These are phyloP conservation scores for Sarcophilus harrisii DNA, from an alignment of 2,797 vertebrate species.

Conservation along the genomic window DNA sequence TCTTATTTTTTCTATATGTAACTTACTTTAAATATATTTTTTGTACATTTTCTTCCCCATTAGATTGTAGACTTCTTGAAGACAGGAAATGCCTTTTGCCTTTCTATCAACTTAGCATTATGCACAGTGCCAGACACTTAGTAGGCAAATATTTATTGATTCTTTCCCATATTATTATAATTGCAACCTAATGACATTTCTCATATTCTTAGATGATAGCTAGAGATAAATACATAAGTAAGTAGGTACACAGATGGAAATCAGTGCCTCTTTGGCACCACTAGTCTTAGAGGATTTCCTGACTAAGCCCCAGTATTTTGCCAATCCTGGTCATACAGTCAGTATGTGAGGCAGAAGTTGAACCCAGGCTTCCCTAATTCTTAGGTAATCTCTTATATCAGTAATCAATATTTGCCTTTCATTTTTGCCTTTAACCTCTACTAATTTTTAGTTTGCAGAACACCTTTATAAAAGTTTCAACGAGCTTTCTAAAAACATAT, in stretches of 20 bases:
- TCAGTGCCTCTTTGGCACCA: not conserved
- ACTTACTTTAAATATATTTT: too few relatives aligned
- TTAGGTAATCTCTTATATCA: not conserved
- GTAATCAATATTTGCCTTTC: not conserved
- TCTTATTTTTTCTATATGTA: too few relatives aligned
- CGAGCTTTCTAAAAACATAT: not conserved
- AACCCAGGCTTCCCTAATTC: not conserved
- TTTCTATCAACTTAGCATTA: not conserved
- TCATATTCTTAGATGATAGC: not conserved
- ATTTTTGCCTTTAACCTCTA: not conserved
- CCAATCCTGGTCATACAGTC: not conserved
- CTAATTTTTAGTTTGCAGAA: not conserved
- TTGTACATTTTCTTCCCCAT: too few relatives aligned
- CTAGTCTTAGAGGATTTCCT: not conserved
- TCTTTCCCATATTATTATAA: not conserved
- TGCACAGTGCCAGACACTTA: too few relatives aligned
- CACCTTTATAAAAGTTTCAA: not conserved
- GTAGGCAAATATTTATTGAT: not conserved
- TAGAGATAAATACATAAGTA: not conserved
- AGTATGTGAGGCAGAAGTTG: not conserved
- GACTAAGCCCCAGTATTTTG: not conserved
- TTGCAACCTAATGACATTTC: not conserved
- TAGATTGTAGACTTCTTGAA: not conserved
- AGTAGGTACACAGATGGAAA: not conserved
- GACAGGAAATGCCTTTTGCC: not conserved